Evolutionary conservation across 92 coral and sea anemone genomes (phyloP).

Genomic region (Pocillopora grandis): DNA sequence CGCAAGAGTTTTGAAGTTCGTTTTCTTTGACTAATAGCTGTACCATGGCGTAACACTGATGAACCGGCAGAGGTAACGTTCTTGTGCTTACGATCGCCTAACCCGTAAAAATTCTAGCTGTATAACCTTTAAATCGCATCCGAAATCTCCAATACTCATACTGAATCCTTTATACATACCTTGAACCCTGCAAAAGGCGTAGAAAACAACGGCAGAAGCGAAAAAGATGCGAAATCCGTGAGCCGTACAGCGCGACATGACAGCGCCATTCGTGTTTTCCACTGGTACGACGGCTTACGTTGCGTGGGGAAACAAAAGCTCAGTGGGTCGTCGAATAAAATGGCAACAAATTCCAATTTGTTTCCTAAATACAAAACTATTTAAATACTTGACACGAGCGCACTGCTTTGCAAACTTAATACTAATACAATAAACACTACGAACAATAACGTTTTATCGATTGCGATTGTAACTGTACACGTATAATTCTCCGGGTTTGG

Average conservation of each 20-base stretch:
- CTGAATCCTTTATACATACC: constrained; percentile 1
- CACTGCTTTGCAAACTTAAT: not conserved
- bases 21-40: not conserved
- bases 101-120: not conserved
- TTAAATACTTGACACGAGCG: not conserved
- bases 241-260: constrained; percentile 13
- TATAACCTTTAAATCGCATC: not conserved
- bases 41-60: not conserved
- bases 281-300: not conserved
- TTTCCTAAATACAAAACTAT: constrained; percentile 13
- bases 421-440: not conserved
- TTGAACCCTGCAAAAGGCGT: not conserved
- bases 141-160: not conserved
- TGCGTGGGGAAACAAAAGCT: constrained; percentile 20
- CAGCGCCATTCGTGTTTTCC: constrained; percentile 16
- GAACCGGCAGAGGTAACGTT: not conserved
- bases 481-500: not conserved
- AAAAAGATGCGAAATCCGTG: constrained; percentile 14
- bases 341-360: constrained; percentile 23
- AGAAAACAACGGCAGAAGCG: not conserved
- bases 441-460: not conserved
- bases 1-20: not conserved
- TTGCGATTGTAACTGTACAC: not conserved
- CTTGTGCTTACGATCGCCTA: not conserved
- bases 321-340: constrained; percentile 32